These are phyloP conservation scores for Hippolais icterina DNA, from an alignment of 2,113 vertebrate species.

Conservation along the genomic window DNA sequence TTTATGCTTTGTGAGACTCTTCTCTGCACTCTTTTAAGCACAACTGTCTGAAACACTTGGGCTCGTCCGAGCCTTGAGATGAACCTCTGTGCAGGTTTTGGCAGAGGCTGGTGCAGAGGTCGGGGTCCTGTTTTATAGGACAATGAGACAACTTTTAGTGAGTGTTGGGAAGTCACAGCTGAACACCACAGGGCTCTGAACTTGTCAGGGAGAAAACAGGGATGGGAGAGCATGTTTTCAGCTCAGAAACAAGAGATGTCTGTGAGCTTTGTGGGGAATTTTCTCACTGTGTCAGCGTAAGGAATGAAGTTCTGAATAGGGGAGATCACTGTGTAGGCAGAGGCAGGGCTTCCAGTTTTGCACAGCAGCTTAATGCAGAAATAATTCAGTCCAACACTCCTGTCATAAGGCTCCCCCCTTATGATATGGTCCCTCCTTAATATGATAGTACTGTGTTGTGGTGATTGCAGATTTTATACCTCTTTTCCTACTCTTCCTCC, in stretches of 20 bases:
- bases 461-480: neutral
- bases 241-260: neutral
- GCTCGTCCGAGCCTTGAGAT: neutral
- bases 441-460: neutral
- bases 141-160: neutral
- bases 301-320: neutral
- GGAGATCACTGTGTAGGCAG: neutral
- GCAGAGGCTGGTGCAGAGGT: rapidly evolving
- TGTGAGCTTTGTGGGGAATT: neutral
- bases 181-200: neutral
- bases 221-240: neutral
- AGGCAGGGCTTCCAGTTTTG: neutral
- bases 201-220: rapidly evolving
- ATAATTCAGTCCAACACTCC: neutral
- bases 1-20: neutral
- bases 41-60: neutral
- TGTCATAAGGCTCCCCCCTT: neutral
- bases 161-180: neutral
- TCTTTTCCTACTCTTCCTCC: neutral
- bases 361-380: neutral
- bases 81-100: neutral
- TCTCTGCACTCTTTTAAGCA: neutral
- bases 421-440: neutral
- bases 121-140: neutral
- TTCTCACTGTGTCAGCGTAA: rapidly evolving